phyloP scores from a whole-genome alignment of 2,113 vertebrate genomes.

The Anseranas semipalmata region DNA sequence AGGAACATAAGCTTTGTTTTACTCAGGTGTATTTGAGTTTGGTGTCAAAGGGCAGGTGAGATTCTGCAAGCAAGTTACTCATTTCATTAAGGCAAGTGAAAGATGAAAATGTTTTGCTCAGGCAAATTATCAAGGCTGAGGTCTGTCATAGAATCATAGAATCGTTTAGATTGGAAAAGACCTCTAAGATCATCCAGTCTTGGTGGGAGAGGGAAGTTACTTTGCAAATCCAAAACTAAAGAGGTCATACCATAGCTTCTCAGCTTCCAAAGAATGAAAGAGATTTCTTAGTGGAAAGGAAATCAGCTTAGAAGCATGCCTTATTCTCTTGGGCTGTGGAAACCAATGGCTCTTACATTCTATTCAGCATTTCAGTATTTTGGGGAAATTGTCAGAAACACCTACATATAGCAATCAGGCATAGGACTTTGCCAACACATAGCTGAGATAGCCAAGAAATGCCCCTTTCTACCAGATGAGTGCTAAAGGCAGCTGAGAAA shows the following conservation, averaged over 20 bases:
- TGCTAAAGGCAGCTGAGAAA: background rate
- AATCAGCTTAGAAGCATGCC: background rate
- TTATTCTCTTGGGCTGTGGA: background rate
- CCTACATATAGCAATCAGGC: background rate
- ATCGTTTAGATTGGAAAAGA: too few relatives aligned
- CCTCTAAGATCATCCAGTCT: too few relatives aligned
- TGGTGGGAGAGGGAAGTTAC: background rate
- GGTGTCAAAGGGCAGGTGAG: background rate
- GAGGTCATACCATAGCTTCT: background rate
- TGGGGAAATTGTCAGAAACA: background rate
- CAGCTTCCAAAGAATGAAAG: background rate
- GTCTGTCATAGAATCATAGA: too few relatives aligned
- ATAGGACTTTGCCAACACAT: background rate
- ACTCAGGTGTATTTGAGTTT: background rate
- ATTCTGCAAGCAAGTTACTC: background rate
- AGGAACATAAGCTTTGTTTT: background rate
- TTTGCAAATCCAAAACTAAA: background rate
- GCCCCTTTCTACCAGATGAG: background rate
- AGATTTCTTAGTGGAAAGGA: background rate
- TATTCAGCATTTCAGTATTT: background rate
- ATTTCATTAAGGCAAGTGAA: background rate
- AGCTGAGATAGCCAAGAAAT: background rate
- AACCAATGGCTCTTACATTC: background rate
- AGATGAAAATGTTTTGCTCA: background rate
- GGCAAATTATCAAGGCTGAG: background rate